Evolutionary conservation across 2,888 invertebrate genomes (phyloP), one percentile per base, ranked within the genome.

Genomic region (Gymnocheta viridis): DNA sequence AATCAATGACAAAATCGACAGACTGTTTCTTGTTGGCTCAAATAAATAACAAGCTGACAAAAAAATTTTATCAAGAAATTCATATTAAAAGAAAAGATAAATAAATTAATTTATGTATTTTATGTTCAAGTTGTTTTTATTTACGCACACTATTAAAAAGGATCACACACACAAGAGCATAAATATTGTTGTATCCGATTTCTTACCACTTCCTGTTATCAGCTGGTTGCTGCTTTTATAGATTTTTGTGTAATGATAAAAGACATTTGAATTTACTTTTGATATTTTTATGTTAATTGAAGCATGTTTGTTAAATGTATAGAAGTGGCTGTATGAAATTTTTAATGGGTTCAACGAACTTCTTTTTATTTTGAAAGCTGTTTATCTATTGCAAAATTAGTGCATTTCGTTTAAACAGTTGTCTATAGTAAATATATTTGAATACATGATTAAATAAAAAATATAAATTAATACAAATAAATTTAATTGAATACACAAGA

Each of bases 1-100:
- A 77, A 80, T 80, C 80, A 84, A 77, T 77, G 76, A 84, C 76
- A 84, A 84, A 72, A 80, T 60, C 60, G 76, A 80, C 76, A 70
- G 78, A 62, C 69, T 62, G 41, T 51, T 47, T 76, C 32, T 41
- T 54, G 76, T 76, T 66, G 47, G 47, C 29, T 56, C 2, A 66
- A 27, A 77, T 64, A 64, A 74, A 66, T 47, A 76, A 56, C 32
- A 24, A 54, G 41, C 12, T 51, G 64, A 58, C 58, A 54, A 41
- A 38, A 64, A 27, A 54, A 38, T 49, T 22, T 67, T 58, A 35
- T 35, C 12, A 27, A 64, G 44, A 79, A 49, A 78, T 17, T 7
- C 24, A 58, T 49, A 69, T 67, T 38, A 49, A 73, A 66, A 29
- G 12, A 58, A 66, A 66, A 66, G 24, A 79, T 70, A 79, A 58